Base-by-base conservation (phyloP, 2,888 invertebrate genomes). In the Dysmachus trigonus region DNA sequence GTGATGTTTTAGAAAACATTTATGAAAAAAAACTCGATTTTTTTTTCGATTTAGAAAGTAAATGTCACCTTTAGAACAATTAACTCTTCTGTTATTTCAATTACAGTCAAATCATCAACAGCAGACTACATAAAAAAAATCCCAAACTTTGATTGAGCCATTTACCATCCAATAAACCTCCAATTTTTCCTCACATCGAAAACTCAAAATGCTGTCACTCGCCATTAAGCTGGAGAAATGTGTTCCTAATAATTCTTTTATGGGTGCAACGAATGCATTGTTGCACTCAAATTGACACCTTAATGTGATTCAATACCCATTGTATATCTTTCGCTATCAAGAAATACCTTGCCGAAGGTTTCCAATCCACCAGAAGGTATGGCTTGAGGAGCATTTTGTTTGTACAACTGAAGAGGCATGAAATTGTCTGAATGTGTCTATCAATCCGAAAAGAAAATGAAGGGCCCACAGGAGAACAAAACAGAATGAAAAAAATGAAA, bases 391-490 rank as follows among this genome's bases (percentile, higher is more conserved):
- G 35, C 38, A 22, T 76, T 62, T 82, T 82, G 82, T 82, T 82
- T 82, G 62, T 22, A 82, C 35, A 82, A 82, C 18, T 82, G 82
- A 82, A 62, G 82, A 62, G 62, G 82, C 82, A 82, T 62, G 51
- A 62, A 82, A 82, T 62, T 82, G 82, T 76, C 76, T 76, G 76
- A 76, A 33, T 76, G 27, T 62, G 76, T 76, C 76, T 41, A 76
- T 76, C 76, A 82, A 62, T 62, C 53, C 62, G 33, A 82, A 22
- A 81, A 81, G 53, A 53, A 81, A 53, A 81, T 15, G 51, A 53
- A 86, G 79, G 79, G 62, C 22, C 79, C 27, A 18, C 53, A 62
- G 62, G 72, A 47, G 77, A 86, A 77, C 30, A 81, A 76, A 30
- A 62, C 3, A 22, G 10, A 62, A 22, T 27, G 22, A 62, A 27